A percentile compares a stretch with the other conserved stretches of the same genome.
Conservation (phyloP, 53 echinoderm and acorn worm species). For the Holothuria scabra region DNA sequence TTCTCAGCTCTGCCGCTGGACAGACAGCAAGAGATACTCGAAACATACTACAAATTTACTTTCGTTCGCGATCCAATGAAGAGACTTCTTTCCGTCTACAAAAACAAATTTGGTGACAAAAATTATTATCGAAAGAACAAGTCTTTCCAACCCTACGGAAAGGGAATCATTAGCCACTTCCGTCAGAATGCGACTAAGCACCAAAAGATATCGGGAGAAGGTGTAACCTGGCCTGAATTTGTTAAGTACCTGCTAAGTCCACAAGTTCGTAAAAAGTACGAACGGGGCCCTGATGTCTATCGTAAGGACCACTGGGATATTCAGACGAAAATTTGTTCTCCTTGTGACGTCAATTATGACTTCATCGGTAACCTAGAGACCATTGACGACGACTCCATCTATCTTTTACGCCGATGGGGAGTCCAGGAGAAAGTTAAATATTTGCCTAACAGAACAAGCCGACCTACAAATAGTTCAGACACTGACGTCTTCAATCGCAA, state of each 20-base stretch:
- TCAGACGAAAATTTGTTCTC: slow-evolving; percentile 71
- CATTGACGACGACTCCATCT: slow-evolving; percentile 70
- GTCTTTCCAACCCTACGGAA: slow-evolving; percentile 70
- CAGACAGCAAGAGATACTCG: slow-evolving; percentile 53
- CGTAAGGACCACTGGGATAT: slow-evolving; percentile 87
- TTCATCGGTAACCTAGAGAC: slow-evolving; percentile 86
- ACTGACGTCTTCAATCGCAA: slow-evolving; percentile 54
- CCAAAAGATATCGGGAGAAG: slow-evolving; percentile 67
- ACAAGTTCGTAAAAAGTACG: slow-evolving; percentile 61
- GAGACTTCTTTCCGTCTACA: slow-evolving; percentile 69
- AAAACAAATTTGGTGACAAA: slow-evolving; percentile 67
- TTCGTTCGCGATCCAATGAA: slow-evolving; percentile 76
- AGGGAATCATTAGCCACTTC: slow-evolving; percentile 68
- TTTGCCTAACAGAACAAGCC: slow-evolving; percentile 60
- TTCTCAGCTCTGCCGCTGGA: slow-evolving; percentile 40
- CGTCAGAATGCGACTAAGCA: slow-evolving; percentile 51
- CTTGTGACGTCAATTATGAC: slow-evolving; percentile 79
- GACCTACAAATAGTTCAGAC: slow-evolving; percentile 76
- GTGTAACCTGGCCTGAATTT: slow-evolving; percentile 83
- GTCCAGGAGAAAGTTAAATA: slow-evolving; percentile 65
- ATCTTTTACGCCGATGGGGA: slow-evolving; percentile 61
- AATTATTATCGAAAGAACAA: slow-evolving; percentile 61
- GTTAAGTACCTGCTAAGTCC: slow-evolving; percentile 73
- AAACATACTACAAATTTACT: slow-evolving; percentile 69
- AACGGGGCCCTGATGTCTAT: slow-evolving; percentile 62